A percentile compares a stretch with the other conserved stretches of the same genome.
phyloP scores from a whole-genome alignment of 1,140 invertebrate species.

The Zaprionus nigranus region DNA sequence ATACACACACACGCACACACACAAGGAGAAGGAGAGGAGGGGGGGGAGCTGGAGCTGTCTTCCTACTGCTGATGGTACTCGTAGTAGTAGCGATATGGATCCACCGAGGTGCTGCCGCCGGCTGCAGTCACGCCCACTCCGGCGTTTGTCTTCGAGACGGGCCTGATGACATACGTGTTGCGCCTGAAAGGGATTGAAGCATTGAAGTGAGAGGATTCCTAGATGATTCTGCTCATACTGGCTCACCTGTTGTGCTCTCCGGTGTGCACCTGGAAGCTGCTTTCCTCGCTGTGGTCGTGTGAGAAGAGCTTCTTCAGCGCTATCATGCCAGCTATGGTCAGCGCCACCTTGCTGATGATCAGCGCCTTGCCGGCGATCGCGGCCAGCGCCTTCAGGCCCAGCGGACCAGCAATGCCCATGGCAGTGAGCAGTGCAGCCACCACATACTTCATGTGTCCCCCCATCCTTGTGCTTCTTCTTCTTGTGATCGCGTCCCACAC shows the following conservation, averaged over 20 bases:
- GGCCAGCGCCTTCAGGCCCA: conserved; percentile 87
- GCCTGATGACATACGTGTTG: conserved; percentile 87
- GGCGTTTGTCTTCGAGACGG: conserved; percentile 81
- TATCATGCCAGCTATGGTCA: conserved; percentile 89
- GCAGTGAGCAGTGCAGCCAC: conserved; percentile 88
- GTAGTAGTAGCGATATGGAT: conserved; percentile 86
- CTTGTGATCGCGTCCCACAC: conserved; percentile 55
- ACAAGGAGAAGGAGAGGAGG: conserved; percentile 1
- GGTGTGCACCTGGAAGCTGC: conserved; percentile 88
- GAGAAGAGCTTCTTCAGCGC: conserved; percentile 89
- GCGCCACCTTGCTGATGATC: conserved; percentile 88
- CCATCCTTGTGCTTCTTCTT: conserved; percentile 70
- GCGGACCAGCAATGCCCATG: conserved; percentile 87
- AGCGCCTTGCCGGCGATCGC: conserved; percentile 89
- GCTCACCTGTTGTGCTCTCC: conserved; percentile 87
- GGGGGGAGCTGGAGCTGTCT: neutral
- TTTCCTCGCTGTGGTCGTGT: conserved; percentile 86
- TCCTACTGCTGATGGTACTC: conserved; percentile 83
- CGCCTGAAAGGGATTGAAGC: conserved; percentile 85
- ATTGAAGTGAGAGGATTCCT: conserved; percentile 18
- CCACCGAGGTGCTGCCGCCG: conserved; percentile 80
- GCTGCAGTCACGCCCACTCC: conserved; percentile 63
- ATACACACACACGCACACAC: conserved; percentile 24
- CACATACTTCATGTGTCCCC: conserved; percentile 85
- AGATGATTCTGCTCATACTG: neutral